Evolutionary conservation across 2,113 vertebrate genomes (phyloP), one percentile per base, ranked within the genome.

Genomic region (Origma solitaria): DNA sequence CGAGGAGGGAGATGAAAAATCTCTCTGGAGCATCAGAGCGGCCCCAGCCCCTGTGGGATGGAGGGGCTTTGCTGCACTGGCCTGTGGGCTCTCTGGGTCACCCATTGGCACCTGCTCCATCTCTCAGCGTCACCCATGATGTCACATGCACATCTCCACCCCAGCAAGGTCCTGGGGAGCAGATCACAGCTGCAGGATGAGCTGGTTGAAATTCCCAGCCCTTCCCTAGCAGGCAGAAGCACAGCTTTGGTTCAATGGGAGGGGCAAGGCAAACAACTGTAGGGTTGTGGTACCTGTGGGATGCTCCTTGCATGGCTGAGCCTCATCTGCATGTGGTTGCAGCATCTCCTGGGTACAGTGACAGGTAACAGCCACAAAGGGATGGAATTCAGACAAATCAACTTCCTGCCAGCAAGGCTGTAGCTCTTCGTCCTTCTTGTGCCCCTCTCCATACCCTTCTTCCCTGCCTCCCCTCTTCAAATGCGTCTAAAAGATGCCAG

Each of bases 61-160:
- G n/a, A 72, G 31, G 11, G 28, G 7, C 35, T 89, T 72, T 51
- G 33, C 61, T 80, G 35, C 38, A 14, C 27, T 37, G 33, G 16
- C 11, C 47, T 20, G 2, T 23, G 38, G 33, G 23, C 30, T 75
- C 42, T 10, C 9, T 66, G 31, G 7, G 24, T 27, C 37, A 58
- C 71, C 37, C 25, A 7, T 0, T 45, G 84, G 22, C 73, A 72
- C 65, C 58, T 22, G 5, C n/a, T 57, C 24, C 13, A 0, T 50
- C 60, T 79, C 27, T 14, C 13, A 61, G 15, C 0, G 0, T 62
- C 64, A n/a, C 31, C 31, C 44, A 15, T 3, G 3, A 21, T 44
- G 47, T 51, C 61, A 75, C 66, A n/a, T 0, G 0, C n/a, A 23
- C 20, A 11, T 12, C 33, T 70, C 27, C 8, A 5, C 6, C 40